These are phyloP conservation scores for Tinea semifulvella DNA, from an alignment of 2,888 invertebrate genomes.

Conservation along the genomic window DNA sequence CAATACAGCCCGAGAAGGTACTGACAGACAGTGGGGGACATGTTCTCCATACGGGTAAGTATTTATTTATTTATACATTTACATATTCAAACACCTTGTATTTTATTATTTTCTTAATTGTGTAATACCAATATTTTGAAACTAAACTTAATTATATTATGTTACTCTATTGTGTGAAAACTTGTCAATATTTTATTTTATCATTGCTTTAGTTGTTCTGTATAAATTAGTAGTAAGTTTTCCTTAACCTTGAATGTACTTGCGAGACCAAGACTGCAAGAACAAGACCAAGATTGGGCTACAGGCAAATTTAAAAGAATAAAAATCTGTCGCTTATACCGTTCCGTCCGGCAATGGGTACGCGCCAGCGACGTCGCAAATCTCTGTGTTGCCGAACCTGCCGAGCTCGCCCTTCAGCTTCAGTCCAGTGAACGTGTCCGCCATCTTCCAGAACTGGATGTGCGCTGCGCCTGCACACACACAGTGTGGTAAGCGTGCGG, in stretches of 20 bases:
- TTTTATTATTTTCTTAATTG: too few species aligned
- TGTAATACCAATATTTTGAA: too few species aligned
- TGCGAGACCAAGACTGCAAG: too few species aligned
- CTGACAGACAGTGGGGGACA: too few species aligned
- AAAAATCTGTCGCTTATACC: slow-evolving; percentile 56
- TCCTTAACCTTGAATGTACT: too few species aligned
- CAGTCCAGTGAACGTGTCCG: slow-evolving; percentile 87
- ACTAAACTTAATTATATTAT: too few species aligned
- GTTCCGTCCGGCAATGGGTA: slow-evolving; percentile 90
- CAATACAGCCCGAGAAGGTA: background rate
- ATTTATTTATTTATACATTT: too few species aligned
- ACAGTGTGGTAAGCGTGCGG: background rate
- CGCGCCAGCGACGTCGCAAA: slow-evolving; percentile 86
- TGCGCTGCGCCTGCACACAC: slow-evolving; percentile 77
- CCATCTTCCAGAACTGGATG: slow-evolving; percentile 95
- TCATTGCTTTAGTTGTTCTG: too few species aligned
- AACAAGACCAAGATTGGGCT: background rate
- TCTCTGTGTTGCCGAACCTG: slow-evolving; percentile 91
- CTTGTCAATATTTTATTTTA: background rate
- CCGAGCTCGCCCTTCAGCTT: slow-evolving; percentile 90
- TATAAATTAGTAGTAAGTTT: too few species aligned
- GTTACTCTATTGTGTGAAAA: background rate
- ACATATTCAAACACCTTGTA: too few species aligned
- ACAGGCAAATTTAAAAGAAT: too few species aligned
- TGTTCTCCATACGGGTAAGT: too few species aligned